Evolutionary conservation across 2,113 vertebrate species (phyloP).

Genomic region (Rattus norvegicus): DNA sequence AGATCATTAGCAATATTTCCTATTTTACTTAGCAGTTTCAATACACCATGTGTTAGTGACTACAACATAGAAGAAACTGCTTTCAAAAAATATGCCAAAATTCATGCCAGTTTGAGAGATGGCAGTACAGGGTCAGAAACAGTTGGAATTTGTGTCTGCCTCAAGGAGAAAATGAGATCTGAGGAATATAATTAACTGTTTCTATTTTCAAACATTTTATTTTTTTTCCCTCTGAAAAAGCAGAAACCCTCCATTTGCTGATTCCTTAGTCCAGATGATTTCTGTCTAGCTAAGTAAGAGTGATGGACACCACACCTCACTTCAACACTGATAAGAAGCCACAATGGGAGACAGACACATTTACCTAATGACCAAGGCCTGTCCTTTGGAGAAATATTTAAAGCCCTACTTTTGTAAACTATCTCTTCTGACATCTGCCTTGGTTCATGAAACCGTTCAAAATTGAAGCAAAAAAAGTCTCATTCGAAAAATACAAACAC

Average conservation of each 20-base stretch:
- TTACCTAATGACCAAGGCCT: neutral
- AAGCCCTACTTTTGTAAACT: neutral
- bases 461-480: conserved; percentile 15
- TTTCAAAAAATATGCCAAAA: conserved; percentile 69
- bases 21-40: conserved; percentile 72
- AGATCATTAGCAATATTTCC: conserved; percentile 75
- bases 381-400: neutral
- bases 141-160: conserved; percentile 48
- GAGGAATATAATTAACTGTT: conserved; percentile 56
- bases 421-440: neutral
- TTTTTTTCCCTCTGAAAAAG: conserved; percentile 32
- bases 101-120: conserved; percentile 56
- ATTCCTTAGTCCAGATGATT: conserved; percentile 27
- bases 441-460: neutral
- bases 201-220: conserved; percentile 55
- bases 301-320: neutral
- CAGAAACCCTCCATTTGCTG: conserved; percentile 18
- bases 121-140: conserved; percentile 63
- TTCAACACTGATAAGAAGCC: neutral
- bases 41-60: conserved; percentile 59
- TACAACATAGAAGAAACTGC: conserved; percentile 29
- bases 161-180: conserved; percentile 59
- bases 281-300: neutral
- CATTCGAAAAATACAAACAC: neutral
- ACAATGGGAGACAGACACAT: neutral